These are phyloP conservation scores for Opisthograptis luteolata DNA, from an alignment of 2,888 invertebrate genomes.

Conservation along the genomic window DNA sequence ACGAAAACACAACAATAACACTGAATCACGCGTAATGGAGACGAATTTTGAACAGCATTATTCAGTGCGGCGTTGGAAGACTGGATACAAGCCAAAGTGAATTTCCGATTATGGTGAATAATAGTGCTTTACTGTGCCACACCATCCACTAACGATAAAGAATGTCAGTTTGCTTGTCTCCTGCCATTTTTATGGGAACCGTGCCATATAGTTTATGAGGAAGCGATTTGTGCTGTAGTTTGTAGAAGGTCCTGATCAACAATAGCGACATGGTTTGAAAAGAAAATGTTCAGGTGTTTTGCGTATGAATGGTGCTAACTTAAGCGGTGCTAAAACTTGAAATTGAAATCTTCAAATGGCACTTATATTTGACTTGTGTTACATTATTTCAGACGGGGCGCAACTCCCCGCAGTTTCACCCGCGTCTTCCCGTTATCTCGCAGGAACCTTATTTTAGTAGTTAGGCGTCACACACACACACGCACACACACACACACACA, in stretches of 20 bases:
- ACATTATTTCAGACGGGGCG: too few relatives aligned
- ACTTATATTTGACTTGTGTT: too few relatives aligned
- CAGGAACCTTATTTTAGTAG: too few relatives aligned
- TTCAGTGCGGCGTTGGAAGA: conserved; percentile 48
- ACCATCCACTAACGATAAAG: conserved; percentile 40
- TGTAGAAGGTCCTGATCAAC: neutral
- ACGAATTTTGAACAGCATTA: conserved; percentile 44
- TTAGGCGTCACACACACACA: too few relatives aligned
- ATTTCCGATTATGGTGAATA: conserved; percentile 68
- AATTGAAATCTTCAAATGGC: too few relatives aligned
- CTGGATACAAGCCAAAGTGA: conserved; percentile 67
- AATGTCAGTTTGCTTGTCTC: conserved; percentile 39
- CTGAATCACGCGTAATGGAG: conserved; percentile 53
- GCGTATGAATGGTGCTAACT: too few relatives aligned
- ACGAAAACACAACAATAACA: conserved; percentile 41
- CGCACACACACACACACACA: too few relatives aligned
- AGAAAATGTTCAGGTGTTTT: too few relatives aligned
- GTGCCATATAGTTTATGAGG: conserved; percentile 9
- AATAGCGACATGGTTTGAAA: neutral
- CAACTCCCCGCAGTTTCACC: too few relatives aligned
- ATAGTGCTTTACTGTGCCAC: conserved; percentile 41
- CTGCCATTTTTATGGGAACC: conserved; percentile 34
- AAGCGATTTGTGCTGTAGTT: neutral
- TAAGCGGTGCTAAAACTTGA: too few relatives aligned
- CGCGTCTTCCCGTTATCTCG: too few relatives aligned